phyloP scores from a whole-genome alignment of 2,888 invertebrate genomes.

The Apamea anceps region DNA sequence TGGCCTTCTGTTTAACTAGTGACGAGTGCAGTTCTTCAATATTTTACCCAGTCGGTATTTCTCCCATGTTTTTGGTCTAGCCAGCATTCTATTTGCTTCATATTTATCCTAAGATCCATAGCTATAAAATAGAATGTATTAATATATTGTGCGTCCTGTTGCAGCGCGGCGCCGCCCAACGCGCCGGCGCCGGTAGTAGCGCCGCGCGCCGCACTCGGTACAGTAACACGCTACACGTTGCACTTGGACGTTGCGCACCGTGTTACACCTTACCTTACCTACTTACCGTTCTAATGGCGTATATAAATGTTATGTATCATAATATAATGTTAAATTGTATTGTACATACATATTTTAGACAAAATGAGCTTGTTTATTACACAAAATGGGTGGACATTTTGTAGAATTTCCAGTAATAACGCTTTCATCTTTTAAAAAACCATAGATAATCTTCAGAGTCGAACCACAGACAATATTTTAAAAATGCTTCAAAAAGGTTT shows the following conservation, averaged over 20 bases:
- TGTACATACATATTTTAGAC: constrained; percentile 35
- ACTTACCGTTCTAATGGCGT: constrained; percentile 34
- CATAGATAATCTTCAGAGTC: background rate
- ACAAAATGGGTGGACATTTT: constrained; percentile 34
- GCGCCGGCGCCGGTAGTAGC: constrained; percentile 53
- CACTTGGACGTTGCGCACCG: background rate
- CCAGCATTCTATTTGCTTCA: too few species aligned
- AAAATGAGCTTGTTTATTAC: constrained; percentile 11
- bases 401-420: constrained; percentile 24
- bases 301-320: constrained; percentile 2
- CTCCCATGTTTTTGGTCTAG: too few species aligned
- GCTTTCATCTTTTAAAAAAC: constrained; percentile 3
- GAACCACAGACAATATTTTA: constrained; percentile 19
- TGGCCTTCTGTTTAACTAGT: too few species aligned
- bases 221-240: constrained; percentile 18
- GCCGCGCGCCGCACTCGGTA: background rate
- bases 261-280: constrained; percentile 14
- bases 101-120: too few species aligned
- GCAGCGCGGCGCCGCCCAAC: constrained; percentile 45
- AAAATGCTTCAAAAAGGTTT: constrained; percentile 16
- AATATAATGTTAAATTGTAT: constrained; percentile 24
- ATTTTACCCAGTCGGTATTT: too few species aligned
- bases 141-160: too few species aligned
- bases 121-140: too few species aligned
- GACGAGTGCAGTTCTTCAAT: too few species aligned